Percentiles rank a stretch among this genome's conserved stretches.
phyloP scores from a whole-genome alignment of 2,113 vertebrate species.

The Malurus elegans region DNA sequence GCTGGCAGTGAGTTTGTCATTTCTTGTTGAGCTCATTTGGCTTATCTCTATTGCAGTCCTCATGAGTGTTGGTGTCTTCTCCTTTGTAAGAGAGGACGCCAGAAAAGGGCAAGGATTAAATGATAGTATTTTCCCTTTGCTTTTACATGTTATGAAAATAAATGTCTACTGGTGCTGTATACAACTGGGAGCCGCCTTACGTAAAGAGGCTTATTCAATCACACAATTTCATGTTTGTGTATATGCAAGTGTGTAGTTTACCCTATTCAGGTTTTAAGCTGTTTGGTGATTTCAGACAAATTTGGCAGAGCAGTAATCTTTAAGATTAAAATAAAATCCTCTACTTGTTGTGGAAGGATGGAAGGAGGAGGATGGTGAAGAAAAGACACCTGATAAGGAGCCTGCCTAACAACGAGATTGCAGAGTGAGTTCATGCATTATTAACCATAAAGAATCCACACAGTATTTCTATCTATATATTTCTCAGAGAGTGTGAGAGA shows the following conservation, averaged over 20 bases:
- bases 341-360: not conserved
- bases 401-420: not conserved
- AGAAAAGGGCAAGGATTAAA: not conserved
- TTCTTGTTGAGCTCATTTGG: not conserved
- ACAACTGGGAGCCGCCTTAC: not conserved
- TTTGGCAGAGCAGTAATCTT: not conserved
- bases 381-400: not conserved
- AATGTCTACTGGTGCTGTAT: not conserved
- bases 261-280: not conserved
- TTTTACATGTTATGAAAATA: not conserved
- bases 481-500: conserved; percentile 19
- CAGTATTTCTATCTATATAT: conserved; percentile 5
- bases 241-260: not conserved
- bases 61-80: not conserved
- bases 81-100: not conserved
- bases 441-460: conserved; percentile 33
- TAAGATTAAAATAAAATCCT: not conserved
- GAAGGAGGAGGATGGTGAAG: not conserved
- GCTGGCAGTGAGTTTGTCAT: not conserved
- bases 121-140: not conserved
- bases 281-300: not conserved
- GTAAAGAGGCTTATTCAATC: not conserved
- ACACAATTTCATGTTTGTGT: not conserved
- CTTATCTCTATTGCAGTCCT: not conserved
- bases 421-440: conserved; percentile 39